Conservation (phyloP, 1,140 invertebrate species). For the Camponotus pennsylvanicus region DNA sequence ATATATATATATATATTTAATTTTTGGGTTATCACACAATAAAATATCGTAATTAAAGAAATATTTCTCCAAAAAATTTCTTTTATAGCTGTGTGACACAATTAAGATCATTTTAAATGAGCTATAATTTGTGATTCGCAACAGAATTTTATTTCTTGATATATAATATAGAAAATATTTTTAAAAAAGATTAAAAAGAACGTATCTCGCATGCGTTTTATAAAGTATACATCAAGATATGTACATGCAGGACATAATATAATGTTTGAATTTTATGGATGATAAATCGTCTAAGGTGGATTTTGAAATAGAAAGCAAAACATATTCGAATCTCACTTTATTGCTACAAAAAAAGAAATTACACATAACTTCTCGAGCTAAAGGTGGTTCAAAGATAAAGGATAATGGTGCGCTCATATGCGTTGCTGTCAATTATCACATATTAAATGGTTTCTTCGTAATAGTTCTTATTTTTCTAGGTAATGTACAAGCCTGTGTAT, state of each 20-base stretch:
- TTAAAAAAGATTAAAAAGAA: no score
- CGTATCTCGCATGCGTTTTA: no score
- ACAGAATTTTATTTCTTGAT: no score
- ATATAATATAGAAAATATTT: no score
- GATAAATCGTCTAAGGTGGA: not conserved
- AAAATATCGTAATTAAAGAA: no score
- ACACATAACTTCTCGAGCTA: constrained; percentile 77
- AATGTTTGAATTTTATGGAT: not conserved
- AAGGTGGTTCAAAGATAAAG: constrained; percentile 77
- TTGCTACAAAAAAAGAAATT: constrained; percentile 80
- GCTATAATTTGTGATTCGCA: no score
- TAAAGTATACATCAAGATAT: no score
- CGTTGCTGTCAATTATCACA: constrained; percentile 81
- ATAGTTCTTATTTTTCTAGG: constrained; percentile 27
- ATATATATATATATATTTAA: not conserved
- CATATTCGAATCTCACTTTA: constrained; percentile 77
- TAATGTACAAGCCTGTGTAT: constrained; percentile 67
- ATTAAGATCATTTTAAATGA: no score
- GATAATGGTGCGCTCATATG: constrained; percentile 75
- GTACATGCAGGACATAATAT: not conserved
- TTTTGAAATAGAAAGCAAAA: not conserved
- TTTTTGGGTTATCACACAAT: not conserved
- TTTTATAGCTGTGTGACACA: no score
- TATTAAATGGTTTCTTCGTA: constrained; percentile 63
- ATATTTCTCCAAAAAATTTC: no score